phyloP scores from a whole-genome alignment of 2,888 invertebrate species.

The Malthinus flaveolus region DNA sequence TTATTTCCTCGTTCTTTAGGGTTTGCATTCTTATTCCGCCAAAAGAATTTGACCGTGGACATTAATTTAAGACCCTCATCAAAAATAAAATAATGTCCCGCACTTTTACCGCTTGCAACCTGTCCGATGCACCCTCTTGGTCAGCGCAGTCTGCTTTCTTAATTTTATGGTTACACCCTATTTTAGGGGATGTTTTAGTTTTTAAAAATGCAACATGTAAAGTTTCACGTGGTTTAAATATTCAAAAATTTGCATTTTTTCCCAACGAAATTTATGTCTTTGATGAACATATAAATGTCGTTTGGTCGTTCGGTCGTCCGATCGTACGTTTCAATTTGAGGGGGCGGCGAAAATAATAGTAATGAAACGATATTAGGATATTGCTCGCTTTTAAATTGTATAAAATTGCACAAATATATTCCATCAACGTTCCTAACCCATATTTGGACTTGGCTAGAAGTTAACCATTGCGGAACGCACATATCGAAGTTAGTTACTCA shows the following conservation, averaged over 20 bases:
- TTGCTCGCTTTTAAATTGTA: too few species aligned
- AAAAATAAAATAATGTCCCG: slow-evolving; percentile 48
- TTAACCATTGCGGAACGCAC: too few species aligned
- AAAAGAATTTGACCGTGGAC: slow-evolving; percentile 44
- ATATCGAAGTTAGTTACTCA: slow-evolving; percentile 12
- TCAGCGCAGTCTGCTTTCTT: slow-evolving; percentile 34
- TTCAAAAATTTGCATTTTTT: too few species aligned
- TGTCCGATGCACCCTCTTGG: slow-evolving; percentile 38
- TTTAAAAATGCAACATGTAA: slow-evolving; percentile 2
- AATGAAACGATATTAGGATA: too few species aligned
- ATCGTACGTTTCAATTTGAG: too few species aligned
- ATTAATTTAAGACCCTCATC: slow-evolving; percentile 54
- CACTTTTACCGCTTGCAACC: slow-evolving; percentile 44
- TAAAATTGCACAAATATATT: too few species aligned
- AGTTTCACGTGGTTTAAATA: not conserved
- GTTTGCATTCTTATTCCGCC: slow-evolving; percentile 22
- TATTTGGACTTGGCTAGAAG: too few species aligned
- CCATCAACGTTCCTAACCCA: too few species aligned
- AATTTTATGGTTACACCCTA: slow-evolving; percentile 30
- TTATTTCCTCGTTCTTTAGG: slow-evolving; percentile 16
- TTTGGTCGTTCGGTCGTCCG: too few species aligned
- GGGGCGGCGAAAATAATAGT: too few species aligned
- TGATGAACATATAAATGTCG: too few species aligned
- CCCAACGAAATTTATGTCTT: too few species aligned
- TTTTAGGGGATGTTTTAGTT: slow-evolving; percentile 22